Evolutionary conservation across 2,797 vertebrate species (phyloP), one percentile per base, ranked within the genome.

Genomic region (Oceanodroma leucorhoa): DNA sequence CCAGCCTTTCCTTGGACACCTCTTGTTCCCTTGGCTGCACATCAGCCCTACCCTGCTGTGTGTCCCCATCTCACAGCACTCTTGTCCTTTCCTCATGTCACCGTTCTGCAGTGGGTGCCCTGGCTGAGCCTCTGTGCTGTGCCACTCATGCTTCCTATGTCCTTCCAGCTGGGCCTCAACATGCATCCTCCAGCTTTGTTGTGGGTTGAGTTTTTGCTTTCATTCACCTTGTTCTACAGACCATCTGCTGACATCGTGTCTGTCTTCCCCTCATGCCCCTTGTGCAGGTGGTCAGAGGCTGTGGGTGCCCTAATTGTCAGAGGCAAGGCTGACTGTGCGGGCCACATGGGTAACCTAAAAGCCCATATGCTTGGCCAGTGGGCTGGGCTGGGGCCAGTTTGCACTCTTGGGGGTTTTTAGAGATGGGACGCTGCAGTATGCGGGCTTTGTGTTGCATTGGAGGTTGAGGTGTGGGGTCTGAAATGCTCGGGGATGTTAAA

Each of bases 21-120:
- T 77, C 21, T 71, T 13, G 9, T 61, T 82, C 20, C 20, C 22
- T 53, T 2, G 3, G 41, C 22, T 46, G 22, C 22, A 32, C 6
- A 29, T 41, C 40, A 41, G 38, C 11, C 32, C 23, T 65, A 10
- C 48, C 13, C n/a, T 45, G 17, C 36, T 67, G 22, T 11, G 13
- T 9, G 5, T 53, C 19, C 43, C 34, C 8, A 14, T 40, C 46
- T 38, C 0, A 1, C 29, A 55, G n/a, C 22, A 36, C 20, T 61
- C 18, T 32, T 34, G 24, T 26, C 32, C 38, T 14, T 40, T 55
- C 41, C 5, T 67, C 12, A 9, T 10, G 36, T 32, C 2, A 4
- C 17, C 2, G 1, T 77, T 50, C 48, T 77, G 46, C 0, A 0
- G 21, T 22, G 13, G 7, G 20, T 36, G 41, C 29, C 29, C 36